Evolutionary conservation across 2,113 vertebrate genomes (phyloP).

Genomic region (Caretta caretta): DNA sequence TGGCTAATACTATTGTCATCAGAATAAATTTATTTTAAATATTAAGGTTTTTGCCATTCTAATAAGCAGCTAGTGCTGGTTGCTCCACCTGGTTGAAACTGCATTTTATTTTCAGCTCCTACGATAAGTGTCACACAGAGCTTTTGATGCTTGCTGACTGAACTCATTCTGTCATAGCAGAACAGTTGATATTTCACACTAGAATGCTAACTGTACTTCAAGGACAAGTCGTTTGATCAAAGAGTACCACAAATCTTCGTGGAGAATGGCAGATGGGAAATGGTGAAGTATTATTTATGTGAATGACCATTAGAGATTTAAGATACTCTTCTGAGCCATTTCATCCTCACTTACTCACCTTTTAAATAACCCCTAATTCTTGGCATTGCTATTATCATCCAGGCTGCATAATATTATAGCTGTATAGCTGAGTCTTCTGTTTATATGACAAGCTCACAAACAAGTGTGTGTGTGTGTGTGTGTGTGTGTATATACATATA

Average conservation of each 20-base stretch:
- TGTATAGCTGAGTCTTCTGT: not conserved
- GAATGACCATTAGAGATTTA: conserved; percentile 65
- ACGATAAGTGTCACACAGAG: not conserved
- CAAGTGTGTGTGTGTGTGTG: not conserved
- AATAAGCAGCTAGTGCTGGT: not conserved
- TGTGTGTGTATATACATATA: not conserved
- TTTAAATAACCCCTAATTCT: conserved; percentile 62
- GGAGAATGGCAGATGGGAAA: conserved; percentile 65
- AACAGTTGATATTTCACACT: conserved; percentile 57
- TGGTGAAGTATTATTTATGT: conserved; percentile 63
- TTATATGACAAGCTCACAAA: not conserved
- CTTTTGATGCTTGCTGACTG: conserved; percentile 53
- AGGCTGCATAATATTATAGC: not conserved
- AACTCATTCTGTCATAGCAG: conserved; percentile 66
- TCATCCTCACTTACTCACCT: conserved; percentile 43
- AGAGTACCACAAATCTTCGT: conserved; percentile 71
- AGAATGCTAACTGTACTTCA: conserved; percentile 72
- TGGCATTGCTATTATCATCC: conserved; percentile 41
- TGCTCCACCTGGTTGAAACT: conserved; percentile 4
- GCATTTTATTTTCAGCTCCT: conserved; percentile 17
- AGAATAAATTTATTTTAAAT: conserved; percentile 46
- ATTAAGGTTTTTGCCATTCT: not conserved
- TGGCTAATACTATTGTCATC: not conserved
- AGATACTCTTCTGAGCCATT: conserved; percentile 65
- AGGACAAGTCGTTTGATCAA: conserved; percentile 72